phyloP scores from a whole-genome alignment of 2,888 invertebrate species.

The Zaprionus bogoriensis region DNA sequence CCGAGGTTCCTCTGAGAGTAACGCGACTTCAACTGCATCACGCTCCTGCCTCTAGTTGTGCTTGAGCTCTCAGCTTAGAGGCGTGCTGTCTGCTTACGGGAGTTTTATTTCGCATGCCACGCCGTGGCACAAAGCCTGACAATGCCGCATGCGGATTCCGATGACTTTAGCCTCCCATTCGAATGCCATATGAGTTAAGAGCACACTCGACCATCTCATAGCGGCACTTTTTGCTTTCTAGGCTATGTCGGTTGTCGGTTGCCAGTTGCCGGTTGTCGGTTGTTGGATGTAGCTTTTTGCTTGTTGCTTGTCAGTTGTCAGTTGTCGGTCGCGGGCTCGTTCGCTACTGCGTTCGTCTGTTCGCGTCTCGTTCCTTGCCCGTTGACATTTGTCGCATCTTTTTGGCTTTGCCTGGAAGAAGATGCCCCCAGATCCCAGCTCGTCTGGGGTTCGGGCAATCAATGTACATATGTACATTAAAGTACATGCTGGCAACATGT shows the following conservation, averaged over 20 bases:
- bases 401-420: conserved; percentile 30
- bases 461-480: conserved; percentile 39
- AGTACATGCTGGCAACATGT: neutral
- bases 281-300: too few species aligned
- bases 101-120: conserved; percentile 73
- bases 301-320: conserved; percentile 24
- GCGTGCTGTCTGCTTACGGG: conserved; percentile 71
- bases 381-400: conserved; percentile 70
- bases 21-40: conserved; percentile 11
- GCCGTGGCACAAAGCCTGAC: conserved; percentile 68
- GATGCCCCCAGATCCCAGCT: conserved; percentile 14
- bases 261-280: conserved; percentile 30
- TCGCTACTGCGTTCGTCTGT: conserved; percentile 13
- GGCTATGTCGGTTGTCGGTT: conserved; percentile 41
- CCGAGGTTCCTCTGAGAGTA: conserved; percentile 12
- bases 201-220: conserved; percentile 55
- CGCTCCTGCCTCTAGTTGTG: conserved; percentile 6
- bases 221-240: conserved; percentile 65
- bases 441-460: conserved; percentile 43
- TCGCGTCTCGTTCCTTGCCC: conserved; percentile 49
- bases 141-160: conserved; percentile 52
- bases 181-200: conserved; percentile 63
- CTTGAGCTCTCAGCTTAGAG: conserved; percentile 50
- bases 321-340: conserved; percentile 15
- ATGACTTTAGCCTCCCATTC: conserved; percentile 12